A percentile compares a stretch with the other conserved stretches of the same genome.
Evolutionary conservation across 2,797 vertebrate genomes (phyloP).

Genomic region (Sebastes umbrosus): DNA sequence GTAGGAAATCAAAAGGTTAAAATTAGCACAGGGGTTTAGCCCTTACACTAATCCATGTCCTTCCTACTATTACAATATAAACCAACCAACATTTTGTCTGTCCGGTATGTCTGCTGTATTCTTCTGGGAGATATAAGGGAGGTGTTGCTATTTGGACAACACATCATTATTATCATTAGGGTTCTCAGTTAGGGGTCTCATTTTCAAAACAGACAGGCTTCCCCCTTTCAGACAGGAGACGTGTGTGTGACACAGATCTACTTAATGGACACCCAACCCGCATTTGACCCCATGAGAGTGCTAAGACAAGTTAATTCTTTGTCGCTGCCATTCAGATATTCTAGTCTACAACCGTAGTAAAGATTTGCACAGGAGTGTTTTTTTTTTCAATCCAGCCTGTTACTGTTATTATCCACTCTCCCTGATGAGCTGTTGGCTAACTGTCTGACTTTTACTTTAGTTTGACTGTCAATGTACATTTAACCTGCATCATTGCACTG

Average conservation of each 20-base stretch:
- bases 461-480: background rate
- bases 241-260: constrained; percentile 20
- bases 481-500: background rate
- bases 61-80: constrained; percentile 49
- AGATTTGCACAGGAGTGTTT: background rate
- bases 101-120: background rate
- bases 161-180: background rate
- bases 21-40: constrained; percentile 71
- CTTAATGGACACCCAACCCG: constrained; percentile 13
- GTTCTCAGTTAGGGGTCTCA: background rate
- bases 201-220: background rate
- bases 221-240: background rate
- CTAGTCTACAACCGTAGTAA: background rate
- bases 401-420: background rate
- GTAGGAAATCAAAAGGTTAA: constrained; percentile 61
- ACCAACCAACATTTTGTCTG: constrained; percentile 6
- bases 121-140: background rate
- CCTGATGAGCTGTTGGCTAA: background rate
- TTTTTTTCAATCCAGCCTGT: background rate
- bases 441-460: background rate
- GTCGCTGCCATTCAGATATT: constrained; percentile 6
- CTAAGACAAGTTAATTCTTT: constrained; percentile 7
- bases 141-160: background rate
- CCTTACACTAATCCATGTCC: constrained; percentile 63
- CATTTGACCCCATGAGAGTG: constrained; percentile 19